Conservation (phyloP, 2,113 vertebrate genomes). For the Tichodroma muraria region DNA sequence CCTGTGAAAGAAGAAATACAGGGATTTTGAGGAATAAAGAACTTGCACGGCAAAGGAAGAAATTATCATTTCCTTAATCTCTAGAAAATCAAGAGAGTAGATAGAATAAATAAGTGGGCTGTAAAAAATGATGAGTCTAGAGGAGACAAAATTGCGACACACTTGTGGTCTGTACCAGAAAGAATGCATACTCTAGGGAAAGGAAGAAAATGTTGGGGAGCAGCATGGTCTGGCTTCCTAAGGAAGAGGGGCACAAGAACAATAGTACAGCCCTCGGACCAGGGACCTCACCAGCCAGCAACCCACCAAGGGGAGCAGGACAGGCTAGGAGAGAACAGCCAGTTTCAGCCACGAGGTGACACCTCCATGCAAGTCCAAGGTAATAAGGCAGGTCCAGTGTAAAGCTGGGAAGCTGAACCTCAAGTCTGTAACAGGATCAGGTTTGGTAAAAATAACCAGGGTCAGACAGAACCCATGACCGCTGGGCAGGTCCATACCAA, state of each 20-base stretch:
- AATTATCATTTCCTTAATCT: background rate
- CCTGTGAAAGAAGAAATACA: conserved; percentile 22
- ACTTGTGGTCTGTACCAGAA: background rate
- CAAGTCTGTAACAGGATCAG: background rate
- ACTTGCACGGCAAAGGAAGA: background rate
- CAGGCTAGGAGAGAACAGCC: background rate
- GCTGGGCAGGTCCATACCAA: background rate
- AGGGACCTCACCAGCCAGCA: background rate
- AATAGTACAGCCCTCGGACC: accelerated
- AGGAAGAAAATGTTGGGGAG: background rate
- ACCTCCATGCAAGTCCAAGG: background rate
- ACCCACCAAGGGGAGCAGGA: background rate
- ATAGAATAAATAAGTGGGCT: background rate
- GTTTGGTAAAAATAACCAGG: background rate
- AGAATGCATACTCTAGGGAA: background rate
- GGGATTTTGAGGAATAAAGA: background rate
- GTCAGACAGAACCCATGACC: background rate
- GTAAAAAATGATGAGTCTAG: background rate
- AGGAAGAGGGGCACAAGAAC: accelerated
- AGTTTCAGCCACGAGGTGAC: background rate
- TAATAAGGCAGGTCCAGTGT: background rate
- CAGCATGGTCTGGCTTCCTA: accelerated
- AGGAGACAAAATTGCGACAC: background rate
- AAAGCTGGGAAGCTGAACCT: background rate
- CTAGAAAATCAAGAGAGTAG: background rate